These are phyloP conservation scores for Esox masquinongy DNA, from an alignment of 2,797 vertebrate genomes.

Conservation along the genomic window DNA sequence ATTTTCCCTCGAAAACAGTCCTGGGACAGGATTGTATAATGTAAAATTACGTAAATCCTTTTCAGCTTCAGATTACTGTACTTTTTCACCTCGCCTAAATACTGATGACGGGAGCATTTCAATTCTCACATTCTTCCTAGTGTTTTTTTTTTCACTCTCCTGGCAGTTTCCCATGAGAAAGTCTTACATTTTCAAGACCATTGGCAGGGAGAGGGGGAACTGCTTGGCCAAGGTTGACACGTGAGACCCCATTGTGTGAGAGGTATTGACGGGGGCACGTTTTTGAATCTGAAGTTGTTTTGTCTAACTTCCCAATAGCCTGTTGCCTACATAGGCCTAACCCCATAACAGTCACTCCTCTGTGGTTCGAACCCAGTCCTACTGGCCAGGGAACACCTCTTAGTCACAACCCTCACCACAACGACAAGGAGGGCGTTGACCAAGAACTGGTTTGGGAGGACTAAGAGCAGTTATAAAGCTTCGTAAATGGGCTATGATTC, in stretches of 20 bases:
- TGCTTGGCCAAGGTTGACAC: constrained; percentile 19
- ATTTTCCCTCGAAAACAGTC: background rate
- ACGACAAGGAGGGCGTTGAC: too few relatives aligned
- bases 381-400: too few relatives aligned
- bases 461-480: too few relatives aligned
- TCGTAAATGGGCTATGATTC: too few relatives aligned
- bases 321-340: background rate
- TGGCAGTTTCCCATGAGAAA: constrained; percentile 68
- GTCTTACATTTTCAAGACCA: constrained; percentile 38
- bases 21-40: constrained; percentile 44
- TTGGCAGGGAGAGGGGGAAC: constrained; percentile 38
- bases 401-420: too few relatives aligned
- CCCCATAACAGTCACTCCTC: too few relatives aligned
- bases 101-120: constrained; percentile 31
- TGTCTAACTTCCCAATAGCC: constrained; percentile 30
- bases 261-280: constrained; percentile 1
- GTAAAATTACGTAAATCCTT: constrained; percentile 59
- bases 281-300: constrained; percentile 34
- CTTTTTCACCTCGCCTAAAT: constrained; percentile 6
- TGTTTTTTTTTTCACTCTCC: constrained; percentile 17
- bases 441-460: too few relatives aligned
- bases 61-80: constrained; percentile 53
- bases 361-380: too few relatives aligned
- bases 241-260: constrained; percentile 7
- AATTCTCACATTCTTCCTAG: constrained; percentile 56